Evolutionary conservation across 2,113 vertebrate species (phyloP), one percentile per base, ranked within the genome.

Genomic region (Monarcha castaneiventris): DNA sequence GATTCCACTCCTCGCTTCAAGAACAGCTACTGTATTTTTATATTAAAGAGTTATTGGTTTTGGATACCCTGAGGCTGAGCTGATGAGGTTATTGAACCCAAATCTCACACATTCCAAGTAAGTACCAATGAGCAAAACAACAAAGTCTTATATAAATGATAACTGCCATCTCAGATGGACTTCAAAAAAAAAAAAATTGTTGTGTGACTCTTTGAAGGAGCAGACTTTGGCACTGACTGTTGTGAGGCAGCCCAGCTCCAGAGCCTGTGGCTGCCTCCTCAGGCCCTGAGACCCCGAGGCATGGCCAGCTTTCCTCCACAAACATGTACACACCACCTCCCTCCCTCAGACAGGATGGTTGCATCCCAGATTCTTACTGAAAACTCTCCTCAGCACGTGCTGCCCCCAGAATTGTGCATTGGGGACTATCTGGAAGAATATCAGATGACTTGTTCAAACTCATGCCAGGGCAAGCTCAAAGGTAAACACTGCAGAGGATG

Each of bases 1-100:
- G 80, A 95, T 95, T 96, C 79, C 89, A 81, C 44, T 96, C 44
- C 33, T 90, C 0, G 0, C 59, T 93, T 95, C 79, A 59, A 92
- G 90, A 96, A 59, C 2, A 1, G 30, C 61, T 71, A 90, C 88
- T 86, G 48, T 90, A 93, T 92, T 89, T 92, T 96, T 78, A 44
- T 78, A 86, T 92, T 83, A 87, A 86, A 71, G 63, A 58, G 33
- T 86, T 93, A 84, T 23, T 95, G 52, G 83, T 10, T 95, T 90
- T 81, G 43, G 64, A 89, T 87, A 75, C 35, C 67, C 72, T 6
- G 20, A 72, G 78, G 85, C 90, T 93, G 48, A 78, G 39, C 59
- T 87, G 83, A 86, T 90, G 68, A 92, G 30, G 44, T 74, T 92
- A 84, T 44, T 81, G 89, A 93, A 90, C 43, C 33, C 30, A 86